These are phyloP conservation scores for Epinephelus malabaricus DNA, from an alignment of 2,797 vertebrate genomes.

Conservation along the genomic window DNA sequence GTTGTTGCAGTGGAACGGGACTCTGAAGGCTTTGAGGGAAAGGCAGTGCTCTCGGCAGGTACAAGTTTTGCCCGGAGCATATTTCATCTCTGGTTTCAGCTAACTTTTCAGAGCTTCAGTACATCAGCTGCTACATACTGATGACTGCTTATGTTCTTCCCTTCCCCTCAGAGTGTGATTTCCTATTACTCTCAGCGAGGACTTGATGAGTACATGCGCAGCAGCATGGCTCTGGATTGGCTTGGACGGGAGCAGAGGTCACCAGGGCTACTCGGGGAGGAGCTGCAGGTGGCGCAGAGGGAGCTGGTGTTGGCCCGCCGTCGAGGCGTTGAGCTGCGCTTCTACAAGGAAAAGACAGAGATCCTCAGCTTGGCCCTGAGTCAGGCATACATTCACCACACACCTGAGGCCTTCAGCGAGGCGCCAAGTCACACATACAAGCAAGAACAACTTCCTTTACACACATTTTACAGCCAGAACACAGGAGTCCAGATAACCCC, in stretches of 20 bases:
- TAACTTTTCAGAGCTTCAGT: neutral
- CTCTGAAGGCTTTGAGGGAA: constrained; percentile 90
- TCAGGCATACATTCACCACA: constrained; percentile 84
- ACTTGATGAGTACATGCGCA: constrained; percentile 91
- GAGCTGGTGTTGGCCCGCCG: constrained; percentile 89
- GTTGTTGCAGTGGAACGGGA: constrained; percentile 94
- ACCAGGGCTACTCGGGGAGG: constrained; percentile 88
- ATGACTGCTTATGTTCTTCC: constrained; percentile 14
- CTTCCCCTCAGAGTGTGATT: constrained; percentile 90
- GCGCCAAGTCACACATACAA: constrained; percentile 44
- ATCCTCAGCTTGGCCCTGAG: constrained; percentile 92
- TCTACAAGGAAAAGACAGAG: constrained; percentile 95
- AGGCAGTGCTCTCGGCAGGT: constrained; percentile 92
- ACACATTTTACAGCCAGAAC: constrained; percentile 59
- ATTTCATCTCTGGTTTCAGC: neutral
- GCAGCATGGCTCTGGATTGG: constrained; percentile 96
- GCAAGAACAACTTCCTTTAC: constrained; percentile 71
- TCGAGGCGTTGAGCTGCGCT: constrained; percentile 90
- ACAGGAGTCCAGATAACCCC: constrained; percentile 45
- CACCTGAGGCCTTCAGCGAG: constrained; percentile 59
- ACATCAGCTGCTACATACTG: neutral
- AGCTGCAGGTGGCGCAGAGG: constrained; percentile 89
- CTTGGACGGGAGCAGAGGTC: constrained; percentile 89
- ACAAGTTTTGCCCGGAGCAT: constrained; percentile 29
- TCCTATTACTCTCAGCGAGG: constrained; percentile 91